Percentiles rank a stretch among this genome's conserved stretches.
phyloP scores from a whole-genome alignment of 2,113 vertebrate genomes.

The Cyanistes caeruleus region DNA sequence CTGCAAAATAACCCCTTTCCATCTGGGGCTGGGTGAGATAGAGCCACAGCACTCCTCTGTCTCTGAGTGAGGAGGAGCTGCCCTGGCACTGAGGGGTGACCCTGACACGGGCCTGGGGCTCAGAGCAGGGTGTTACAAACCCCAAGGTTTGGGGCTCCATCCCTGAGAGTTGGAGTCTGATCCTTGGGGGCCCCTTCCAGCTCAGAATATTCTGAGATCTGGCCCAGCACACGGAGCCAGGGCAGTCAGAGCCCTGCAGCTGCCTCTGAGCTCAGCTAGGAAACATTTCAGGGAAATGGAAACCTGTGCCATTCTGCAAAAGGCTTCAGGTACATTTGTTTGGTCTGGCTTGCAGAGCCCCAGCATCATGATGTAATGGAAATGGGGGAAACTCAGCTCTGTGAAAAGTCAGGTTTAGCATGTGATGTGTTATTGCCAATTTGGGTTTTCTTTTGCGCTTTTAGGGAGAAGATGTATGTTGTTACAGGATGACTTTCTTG shows the following conservation, averaged over 20 bases:
- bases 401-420: not conserved
- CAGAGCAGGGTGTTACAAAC: not conserved
- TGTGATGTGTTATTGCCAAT: not conserved
- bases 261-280: not conserved
- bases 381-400: not conserved
- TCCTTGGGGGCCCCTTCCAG: not conserved
- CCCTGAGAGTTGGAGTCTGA: not conserved
- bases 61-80: not conserved
- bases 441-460: not conserved
- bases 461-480: not conserved
- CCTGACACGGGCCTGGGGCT: accelerated
- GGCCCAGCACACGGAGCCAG: not conserved
- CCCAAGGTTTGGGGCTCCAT: not conserved
- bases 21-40: accelerated
- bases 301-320: not conserved
- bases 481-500: not conserved
- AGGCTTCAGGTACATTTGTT: not conserved
- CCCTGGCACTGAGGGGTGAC: not conserved
- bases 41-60: not conserved
- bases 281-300: not conserved
- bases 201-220: not conserved
- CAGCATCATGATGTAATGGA: not conserved
- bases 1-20: not conserved
- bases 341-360: not conserved
- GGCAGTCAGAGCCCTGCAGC: not conserved